phyloP scores from a whole-genome alignment of 92 coral and sea anemone genomes.

The Palythoa grandis region DNA sequence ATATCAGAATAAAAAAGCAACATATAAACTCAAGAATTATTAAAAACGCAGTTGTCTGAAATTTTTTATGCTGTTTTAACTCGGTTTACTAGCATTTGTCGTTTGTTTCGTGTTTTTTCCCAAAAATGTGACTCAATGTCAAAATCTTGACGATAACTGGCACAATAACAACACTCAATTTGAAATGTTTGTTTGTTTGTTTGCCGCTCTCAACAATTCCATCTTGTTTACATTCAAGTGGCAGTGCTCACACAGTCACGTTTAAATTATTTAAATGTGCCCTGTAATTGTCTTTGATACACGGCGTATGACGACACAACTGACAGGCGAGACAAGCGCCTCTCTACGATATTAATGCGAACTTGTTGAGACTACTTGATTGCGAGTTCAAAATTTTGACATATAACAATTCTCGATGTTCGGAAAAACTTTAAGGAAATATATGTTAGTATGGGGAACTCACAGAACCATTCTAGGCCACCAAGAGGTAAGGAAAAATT shows the following conservation, averaged over 20 bases:
- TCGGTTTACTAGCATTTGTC: too few relatives aligned
- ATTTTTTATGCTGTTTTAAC: too few relatives aligned
- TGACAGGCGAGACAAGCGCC: constrained; percentile 17
- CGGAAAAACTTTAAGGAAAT: constrained; percentile 21
- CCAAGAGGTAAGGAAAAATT: constrained; percentile 21
- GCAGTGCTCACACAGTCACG: not conserved
- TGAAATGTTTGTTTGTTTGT: not conserved
- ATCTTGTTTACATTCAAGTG: constrained; percentile 7
- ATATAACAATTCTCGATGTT: constrained; percentile 38
- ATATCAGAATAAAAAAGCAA: too few relatives aligned
- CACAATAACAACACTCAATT: not conserved
- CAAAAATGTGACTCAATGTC: not conserved
- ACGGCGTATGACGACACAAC: constrained; percentile 36
- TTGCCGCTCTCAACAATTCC: not conserved
- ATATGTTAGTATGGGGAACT: constrained; percentile 31
- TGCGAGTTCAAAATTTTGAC: constrained; percentile 13
- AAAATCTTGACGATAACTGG: not conserved
- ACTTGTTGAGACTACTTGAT: constrained; percentile 17
- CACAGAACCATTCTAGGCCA: constrained; percentile 33
- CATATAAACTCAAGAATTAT: too few relatives aligned
- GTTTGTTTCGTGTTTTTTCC: too few relatives aligned
- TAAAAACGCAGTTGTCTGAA: too few relatives aligned
- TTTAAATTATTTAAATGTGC: constrained; percentile 36
- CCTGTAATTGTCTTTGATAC: constrained; percentile 27
- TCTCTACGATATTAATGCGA: constrained; percentile 23